Conservation (phyloP, 2,797 vertebrate genomes). For the Sitta carolinensis region DNA sequence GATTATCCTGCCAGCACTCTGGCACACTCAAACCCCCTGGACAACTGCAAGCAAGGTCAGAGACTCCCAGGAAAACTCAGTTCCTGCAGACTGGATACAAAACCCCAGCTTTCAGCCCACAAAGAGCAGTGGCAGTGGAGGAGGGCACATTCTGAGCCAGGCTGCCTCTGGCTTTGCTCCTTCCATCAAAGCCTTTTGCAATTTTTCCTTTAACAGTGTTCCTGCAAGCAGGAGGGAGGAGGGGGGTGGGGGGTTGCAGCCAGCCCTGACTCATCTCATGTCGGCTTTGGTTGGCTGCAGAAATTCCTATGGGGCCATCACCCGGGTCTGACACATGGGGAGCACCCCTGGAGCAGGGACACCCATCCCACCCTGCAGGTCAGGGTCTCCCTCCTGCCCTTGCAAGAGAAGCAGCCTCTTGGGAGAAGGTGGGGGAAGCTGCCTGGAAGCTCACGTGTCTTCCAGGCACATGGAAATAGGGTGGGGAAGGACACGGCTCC, state of each 20-base stretch:
- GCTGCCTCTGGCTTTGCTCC: not conserved
- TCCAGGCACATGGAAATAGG: not conserved
- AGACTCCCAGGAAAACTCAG: not conserved
- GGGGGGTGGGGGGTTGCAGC: not conserved
- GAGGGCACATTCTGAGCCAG: not conserved
- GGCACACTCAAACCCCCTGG: not conserved
- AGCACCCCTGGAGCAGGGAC: not conserved
- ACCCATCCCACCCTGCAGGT: accelerated
- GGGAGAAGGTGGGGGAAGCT: not conserved
- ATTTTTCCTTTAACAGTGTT: not conserved
- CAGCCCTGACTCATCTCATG: slow-evolving; percentile 8
- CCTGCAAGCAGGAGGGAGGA: not conserved
- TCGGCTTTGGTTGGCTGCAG: not conserved
- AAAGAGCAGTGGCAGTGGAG: not conserved
- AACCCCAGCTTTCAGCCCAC: not conserved
- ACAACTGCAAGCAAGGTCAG: not conserved
- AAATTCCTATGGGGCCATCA: not conserved
- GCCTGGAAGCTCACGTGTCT: not conserved
- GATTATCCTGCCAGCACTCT: not conserved
- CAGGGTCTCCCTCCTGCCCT: not conserved
- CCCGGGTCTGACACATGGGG: accelerated
- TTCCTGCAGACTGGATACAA: not conserved
- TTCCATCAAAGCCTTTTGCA: not conserved
- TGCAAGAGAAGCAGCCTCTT: not conserved
- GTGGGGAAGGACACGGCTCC: not conserved